phyloP scores from a whole-genome alignment of 2,888 invertebrate species.

The Coelogynopora nodosa region DNA sequence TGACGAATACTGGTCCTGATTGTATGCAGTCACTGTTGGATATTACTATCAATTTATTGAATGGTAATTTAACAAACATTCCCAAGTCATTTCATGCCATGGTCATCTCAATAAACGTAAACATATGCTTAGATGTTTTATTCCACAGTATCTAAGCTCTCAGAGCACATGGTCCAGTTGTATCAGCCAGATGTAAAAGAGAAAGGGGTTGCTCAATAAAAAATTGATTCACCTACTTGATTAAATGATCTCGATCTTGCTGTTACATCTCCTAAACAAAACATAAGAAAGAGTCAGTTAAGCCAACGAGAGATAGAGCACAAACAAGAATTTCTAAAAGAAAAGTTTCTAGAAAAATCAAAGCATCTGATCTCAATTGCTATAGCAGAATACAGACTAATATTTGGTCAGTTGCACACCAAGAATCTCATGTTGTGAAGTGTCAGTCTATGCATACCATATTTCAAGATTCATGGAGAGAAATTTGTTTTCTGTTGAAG shows the following conservation, averaged over 20 bases:
- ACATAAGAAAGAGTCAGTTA: neutral
- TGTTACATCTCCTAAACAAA: neutral
- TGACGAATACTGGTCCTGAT: too few relatives aligned
- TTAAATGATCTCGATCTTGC: too few relatives aligned
- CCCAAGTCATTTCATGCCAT: too few relatives aligned
- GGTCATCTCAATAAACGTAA: too few relatives aligned
- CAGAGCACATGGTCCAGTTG: neutral
- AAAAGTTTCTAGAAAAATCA: neutral
- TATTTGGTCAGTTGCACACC: too few relatives aligned
- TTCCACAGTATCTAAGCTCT: neutral
- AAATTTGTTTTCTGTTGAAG: neutral
- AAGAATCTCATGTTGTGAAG: too few relatives aligned
- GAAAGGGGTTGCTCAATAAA: neutral
- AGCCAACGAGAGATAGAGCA: neutral
- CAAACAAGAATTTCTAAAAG: neutral
- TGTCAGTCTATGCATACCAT: neutral
- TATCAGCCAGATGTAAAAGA: neutral
- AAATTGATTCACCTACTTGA: too few relatives aligned
- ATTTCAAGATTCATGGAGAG: neutral
- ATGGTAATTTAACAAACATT: too few relatives aligned
- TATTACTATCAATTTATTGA: too few relatives aligned
- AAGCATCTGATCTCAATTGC: neutral
- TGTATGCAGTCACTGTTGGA: too few relatives aligned
- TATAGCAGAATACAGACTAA: too few relatives aligned
- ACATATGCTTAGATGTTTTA: too few relatives aligned